phyloP scores from a whole-genome alignment of 2,113 vertebrate genomes.

The Chaetops frenatus region DNA sequence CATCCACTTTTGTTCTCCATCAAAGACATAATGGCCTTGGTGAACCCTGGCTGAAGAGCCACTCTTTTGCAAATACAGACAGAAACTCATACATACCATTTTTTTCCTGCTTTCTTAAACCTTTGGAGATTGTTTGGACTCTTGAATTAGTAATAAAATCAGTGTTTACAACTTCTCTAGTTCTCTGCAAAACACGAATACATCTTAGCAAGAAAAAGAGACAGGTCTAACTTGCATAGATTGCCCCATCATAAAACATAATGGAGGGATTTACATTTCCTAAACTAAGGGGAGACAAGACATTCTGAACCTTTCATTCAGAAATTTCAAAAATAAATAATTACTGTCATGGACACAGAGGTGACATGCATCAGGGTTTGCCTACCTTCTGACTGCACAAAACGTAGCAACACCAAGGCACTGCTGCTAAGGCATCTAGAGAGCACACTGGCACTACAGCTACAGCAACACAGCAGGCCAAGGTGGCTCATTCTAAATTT shows the following conservation, averaged over 20 bases:
- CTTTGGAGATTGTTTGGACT: constrained; percentile 64
- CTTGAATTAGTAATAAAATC: constrained; percentile 52
- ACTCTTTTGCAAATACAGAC: background rate
- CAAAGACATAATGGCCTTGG: background rate
- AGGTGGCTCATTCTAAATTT: background rate
- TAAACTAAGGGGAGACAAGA: background rate
- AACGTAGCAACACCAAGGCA: background rate
- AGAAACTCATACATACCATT: constrained; percentile 54
- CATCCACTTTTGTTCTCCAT: background rate
- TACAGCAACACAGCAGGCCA: background rate
- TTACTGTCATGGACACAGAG: background rate
- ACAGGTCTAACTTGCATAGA: background rate
- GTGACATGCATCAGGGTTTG: background rate
- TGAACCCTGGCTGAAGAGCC: background rate
- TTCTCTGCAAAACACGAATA: constrained; percentile 64
- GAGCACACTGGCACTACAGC: background rate
- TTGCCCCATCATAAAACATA: background rate
- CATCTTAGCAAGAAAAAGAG: background rate
- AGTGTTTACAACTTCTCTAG: constrained; percentile 62
- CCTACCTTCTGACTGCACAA: background rate
- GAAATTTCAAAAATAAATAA: background rate
- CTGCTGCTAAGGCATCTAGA: background rate
- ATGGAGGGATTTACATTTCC: background rate
- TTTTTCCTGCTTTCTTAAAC: constrained; percentile 41
- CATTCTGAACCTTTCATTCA: background rate